These are phyloP conservation scores for Hipposideros armiger DNA, from an alignment of 2,113 vertebrate genomes.

Conservation along the genomic window DNA sequence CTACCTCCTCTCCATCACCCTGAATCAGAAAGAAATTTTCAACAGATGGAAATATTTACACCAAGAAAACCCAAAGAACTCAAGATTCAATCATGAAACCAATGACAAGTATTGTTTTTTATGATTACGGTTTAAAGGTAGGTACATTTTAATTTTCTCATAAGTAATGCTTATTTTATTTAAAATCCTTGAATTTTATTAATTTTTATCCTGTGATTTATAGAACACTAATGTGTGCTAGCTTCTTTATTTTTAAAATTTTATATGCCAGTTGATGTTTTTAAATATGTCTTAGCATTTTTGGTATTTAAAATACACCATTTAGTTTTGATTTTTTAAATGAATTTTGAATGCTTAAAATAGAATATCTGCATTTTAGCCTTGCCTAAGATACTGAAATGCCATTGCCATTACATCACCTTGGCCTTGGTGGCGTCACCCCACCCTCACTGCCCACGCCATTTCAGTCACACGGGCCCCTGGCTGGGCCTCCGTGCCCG, in stretches of 20 bases:
- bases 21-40: background rate
- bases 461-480: fast-evolving
- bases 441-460: fast-evolving
- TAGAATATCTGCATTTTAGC: fast-evolving
- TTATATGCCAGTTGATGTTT: background rate
- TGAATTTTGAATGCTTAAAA: background rate
- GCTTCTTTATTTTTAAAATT: background rate
- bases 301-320: background rate
- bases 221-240: too few species aligned
- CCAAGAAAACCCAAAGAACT: background rate
- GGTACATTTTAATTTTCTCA: background rate
- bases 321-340: background rate
- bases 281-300: background rate
- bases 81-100: background rate
- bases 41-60: background rate
- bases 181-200: background rate
- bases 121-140: background rate
- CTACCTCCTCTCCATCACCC: fast-evolving
- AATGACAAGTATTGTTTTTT: background rate
- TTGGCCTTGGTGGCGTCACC: too few species aligned
- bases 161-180: background rate
- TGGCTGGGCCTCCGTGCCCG: fast-evolving
- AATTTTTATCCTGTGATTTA: background rate
- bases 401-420: fast-evolving
- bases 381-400: fast-evolving